These are phyloP conservation scores for Pemphigus obesinymphae DNA, from an alignment of 1,140 invertebrate genomes.

Conservation along the genomic window DNA sequence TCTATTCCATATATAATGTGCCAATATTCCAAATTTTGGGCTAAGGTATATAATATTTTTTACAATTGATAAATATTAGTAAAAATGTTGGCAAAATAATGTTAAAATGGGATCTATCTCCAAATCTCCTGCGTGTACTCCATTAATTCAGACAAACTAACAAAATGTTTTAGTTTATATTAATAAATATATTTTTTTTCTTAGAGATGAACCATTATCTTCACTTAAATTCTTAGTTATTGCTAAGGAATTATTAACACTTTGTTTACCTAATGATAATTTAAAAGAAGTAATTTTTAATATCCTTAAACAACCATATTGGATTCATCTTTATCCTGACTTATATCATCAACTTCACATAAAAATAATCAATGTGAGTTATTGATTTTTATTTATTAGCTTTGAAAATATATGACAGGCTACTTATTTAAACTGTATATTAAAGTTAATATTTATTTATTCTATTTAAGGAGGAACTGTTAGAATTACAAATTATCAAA, in stretches of 20 bases:
- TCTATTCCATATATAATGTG: no score
- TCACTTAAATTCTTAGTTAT: slow-evolving; percentile 10
- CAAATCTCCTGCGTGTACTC: no score
- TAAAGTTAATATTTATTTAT: neutral
- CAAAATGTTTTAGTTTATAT: neutral
- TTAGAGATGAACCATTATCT: slow-evolving; percentile 7
- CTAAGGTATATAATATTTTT: no score
- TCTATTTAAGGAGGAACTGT: slow-evolving; percentile 18
- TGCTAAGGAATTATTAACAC: neutral
- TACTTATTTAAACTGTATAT: no score
- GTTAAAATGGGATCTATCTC: no score
- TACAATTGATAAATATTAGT: no score
- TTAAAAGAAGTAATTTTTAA: neutral
- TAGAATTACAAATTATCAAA: slow-evolving; percentile 9
- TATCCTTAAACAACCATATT: slow-evolving; percentile 21
- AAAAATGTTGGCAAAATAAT: no score
- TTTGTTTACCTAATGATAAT: neutral
- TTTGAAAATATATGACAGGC: no score
- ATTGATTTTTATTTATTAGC: neutral
- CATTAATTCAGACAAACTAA: no score
- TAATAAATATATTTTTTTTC: neutral
- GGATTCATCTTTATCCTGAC: slow-evolving; percentile 34
- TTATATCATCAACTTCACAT: neutral
- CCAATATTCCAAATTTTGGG: no score
- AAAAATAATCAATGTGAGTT: slow-evolving; percentile 4